Base-by-base conservation (phyloP, 2,888 invertebrate genomes). In the Griposia aprilina region DNA sequence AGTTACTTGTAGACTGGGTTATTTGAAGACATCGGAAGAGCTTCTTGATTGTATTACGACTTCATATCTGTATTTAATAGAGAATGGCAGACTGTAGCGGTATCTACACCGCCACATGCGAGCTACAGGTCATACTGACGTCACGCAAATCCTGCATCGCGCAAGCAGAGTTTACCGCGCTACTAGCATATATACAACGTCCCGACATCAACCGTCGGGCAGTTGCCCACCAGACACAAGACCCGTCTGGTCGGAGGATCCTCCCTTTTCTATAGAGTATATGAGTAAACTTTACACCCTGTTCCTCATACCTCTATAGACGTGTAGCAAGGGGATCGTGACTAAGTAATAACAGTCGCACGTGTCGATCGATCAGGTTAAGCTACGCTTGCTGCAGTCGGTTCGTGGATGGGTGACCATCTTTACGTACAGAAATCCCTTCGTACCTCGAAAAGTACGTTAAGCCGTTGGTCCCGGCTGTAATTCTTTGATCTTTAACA, bases 1-100 rank as follows among this genome's bases (percentile, higher is more conserved):
- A 79, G 41, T 71, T 65, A 67, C 70, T 78, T 67, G 41, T 26
- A 52, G 50, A 83, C 59, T 67, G 55, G 57, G 13, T 65, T 78
- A 66, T 76, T 76, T 75, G 72, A 74, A 71, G 72, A 77, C 52
- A 74, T 76, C 48, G 30, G 66, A 74, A 63, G 30, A 79, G 57
- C 55, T 55, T 60, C 45, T 48, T 63, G 66, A 67, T 82, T 62
- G 30, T 45, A 67, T 66, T 52, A 48, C 50, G 50, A 55, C n/a
- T 52, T 45, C 36, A 60, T 41, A 30, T n/a, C 20, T 15, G 20
- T 50, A 26, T 50, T 23, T 68, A 23, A 68, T n/a, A 6, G 23
- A 68, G 17, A 15, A 52, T 36, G 10, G 55, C n/a, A n/a, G n/a
- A n/a, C n/a, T n/a, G n/a, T n/a, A n/a, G n/a, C n/a, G n/a, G n/a